phyloP scores from a whole-genome alignment of 2,113 vertebrate species.

The Aythya baeri region DNA sequence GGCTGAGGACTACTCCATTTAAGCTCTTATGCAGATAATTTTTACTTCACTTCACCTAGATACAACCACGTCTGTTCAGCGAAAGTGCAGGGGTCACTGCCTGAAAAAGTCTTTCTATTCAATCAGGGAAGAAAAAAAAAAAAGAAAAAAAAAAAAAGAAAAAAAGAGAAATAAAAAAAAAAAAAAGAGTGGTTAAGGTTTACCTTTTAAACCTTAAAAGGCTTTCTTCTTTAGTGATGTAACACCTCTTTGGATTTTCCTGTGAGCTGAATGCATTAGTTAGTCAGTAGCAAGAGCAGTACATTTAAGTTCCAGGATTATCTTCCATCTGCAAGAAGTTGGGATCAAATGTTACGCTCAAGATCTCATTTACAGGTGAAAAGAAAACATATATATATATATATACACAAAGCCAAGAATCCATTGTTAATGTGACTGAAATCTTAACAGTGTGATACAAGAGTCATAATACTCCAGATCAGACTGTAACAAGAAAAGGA shows the following conservation, averaged over 20 bases:
- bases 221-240: background rate
- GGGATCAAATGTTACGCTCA: background rate
- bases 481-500: background rate
- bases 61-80: background rate
- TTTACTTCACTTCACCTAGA: background rate
- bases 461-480: slow-evolving; percentile 10
- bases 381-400: background rate
- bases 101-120: background rate
- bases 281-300: slow-evolving; percentile 13
- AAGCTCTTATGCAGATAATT: slow-evolving; percentile 15
- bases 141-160: background rate
- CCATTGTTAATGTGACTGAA: background rate
- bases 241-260: slow-evolving; percentile 20
- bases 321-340: slow-evolving; percentile 19
- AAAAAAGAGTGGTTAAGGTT: background rate
- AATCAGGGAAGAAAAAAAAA: background rate
- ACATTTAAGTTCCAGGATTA: slow-evolving; percentile 47
- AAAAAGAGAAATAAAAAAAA: background rate
- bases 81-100: background rate
- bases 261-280: background rate
- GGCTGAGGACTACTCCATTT: slow-evolving; percentile 26
- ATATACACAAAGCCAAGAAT: background rate
- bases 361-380: slow-evolving; percentile 14
- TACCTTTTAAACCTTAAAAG: background rate
- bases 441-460: background rate